Base-by-base conservation (phyloP, 1,140 invertebrate genomes). In the Euborellia annulipes region DNA sequence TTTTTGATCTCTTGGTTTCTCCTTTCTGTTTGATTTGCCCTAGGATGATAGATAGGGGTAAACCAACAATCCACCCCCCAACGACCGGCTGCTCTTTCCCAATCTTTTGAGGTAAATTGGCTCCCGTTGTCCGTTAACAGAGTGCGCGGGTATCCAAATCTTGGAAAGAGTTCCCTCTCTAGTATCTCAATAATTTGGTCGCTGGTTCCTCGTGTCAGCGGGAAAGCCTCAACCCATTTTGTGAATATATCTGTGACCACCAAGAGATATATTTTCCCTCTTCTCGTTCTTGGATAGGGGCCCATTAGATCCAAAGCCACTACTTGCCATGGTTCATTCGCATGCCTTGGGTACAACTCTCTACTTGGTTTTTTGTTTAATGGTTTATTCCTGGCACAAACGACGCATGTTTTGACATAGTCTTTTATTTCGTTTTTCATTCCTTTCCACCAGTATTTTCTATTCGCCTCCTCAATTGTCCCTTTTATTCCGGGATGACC, bases 1-100 rank as follows among this genome's bases (percentile, higher is more conserved):
- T 55, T 55, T 21, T 56, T 56, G 8, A 57, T 36, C 13, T 52
- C 47, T 36, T 54, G 48, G 30, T 60, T 60, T n/a, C 54, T 27
- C 11, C 55, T 22, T 47, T 59, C 58, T 2, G 52, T 53, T 3
- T 50, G 52, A 46, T 59, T 61, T 0, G 54, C 53, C 17, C 47
- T 43, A 3, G 58, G 57, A 42, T 59, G 56, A 40, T 60, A 61
- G 1, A 39, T 39, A 3, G 54, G 37, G 0, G 52, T 59, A n/a
- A 51, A 54, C 48, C 49, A 55, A 6, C 36, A 3, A 19, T 42
- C n/a, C 14, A 42, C n/a, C 9, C 14, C 7, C 47, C 1, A 13
- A 4, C 43, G 51, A 48, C 22, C 36, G 9, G 0, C 50, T 0
- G 22, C 51, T 36, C 7, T 3, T 6, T 3, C 9, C 41, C 41